Evolutionary conservation across 1,140 invertebrate genomes (phyloP).

Genomic region (Eueides isabella): DNA sequence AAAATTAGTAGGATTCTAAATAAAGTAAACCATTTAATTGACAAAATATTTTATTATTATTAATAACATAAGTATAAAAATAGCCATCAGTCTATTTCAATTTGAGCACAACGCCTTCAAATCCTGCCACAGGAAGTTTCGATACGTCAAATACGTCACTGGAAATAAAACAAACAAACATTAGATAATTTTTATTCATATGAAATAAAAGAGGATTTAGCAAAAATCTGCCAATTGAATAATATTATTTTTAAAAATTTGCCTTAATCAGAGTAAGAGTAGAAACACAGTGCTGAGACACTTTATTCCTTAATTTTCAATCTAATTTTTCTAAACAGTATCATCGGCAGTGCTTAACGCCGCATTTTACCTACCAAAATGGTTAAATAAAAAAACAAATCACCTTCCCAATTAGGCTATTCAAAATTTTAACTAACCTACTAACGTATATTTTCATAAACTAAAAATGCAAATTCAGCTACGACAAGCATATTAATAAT

Average conservation of each 20-base stretch:
- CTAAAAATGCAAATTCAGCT: background rate
- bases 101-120: slow-evolving; percentile 62
- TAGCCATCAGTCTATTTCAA: background rate
- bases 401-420: background rate
- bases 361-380: no score
- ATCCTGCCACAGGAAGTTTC: slow-evolving; percentile 55
- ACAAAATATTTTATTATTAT: background rate
- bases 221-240: no score
- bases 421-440: background rate
- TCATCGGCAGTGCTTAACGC: no score
- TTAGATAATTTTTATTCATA: no score
- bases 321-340: no score
- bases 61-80: slow-evolving; percentile 1
- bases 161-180: slow-evolving; percentile 37
- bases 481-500: slow-evolving; percentile 8
- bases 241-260: no score
- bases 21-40: background rate
- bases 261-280: no score
- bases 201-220: no score
- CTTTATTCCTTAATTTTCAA: background rate
- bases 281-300: no score
- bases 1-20: background rate
- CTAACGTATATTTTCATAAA: background rate
- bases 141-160: slow-evolving; percentile 54
- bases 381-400: background rate